Percentiles rank a stretch among this genome's conserved stretches.
Conservation (phyloP, 2,113 vertebrate genomes). For the Lutjanus erythropterus region DNA sequence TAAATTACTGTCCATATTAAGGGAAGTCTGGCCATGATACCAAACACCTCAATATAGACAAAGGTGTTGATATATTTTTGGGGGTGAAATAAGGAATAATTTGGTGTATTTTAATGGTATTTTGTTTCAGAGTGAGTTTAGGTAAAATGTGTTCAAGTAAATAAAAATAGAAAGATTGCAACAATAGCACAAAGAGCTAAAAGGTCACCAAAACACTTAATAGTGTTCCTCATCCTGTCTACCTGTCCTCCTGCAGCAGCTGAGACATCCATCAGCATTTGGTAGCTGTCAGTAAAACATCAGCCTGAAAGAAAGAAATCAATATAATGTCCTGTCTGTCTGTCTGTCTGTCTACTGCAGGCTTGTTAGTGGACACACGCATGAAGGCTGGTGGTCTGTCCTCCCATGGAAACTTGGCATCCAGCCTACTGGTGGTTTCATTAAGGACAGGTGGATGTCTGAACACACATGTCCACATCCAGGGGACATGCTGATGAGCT, state of each 20-base stretch:
- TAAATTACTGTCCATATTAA: background rate
- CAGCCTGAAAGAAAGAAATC: background rate
- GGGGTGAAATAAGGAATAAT: background rate
- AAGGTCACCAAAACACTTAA: background rate
- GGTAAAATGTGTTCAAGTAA: background rate
- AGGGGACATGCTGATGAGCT: background rate
- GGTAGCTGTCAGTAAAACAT: conserved; percentile 6
- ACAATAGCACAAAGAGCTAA: background rate
- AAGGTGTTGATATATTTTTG: background rate
- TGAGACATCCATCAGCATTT: conserved; percentile 19
- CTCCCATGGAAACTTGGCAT: background rate
- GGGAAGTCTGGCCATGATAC: background rate
- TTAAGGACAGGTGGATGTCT: conserved; percentile 1
- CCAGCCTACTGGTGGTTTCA: background rate
- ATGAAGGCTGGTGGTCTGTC: background rate
- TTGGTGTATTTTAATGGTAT: background rate
- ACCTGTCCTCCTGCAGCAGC: background rate
- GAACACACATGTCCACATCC: background rate
- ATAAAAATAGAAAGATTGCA: background rate
- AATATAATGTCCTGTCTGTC: background rate
- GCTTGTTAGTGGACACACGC: conserved; percentile 6
- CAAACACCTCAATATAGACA: background rate
- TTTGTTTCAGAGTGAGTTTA: background rate
- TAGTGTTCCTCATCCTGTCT: background rate
- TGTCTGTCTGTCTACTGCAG: background rate